A percentile compares a stretch with the other conserved stretches of the same genome.
Conservation (phyloP, 2,113 vertebrate genomes). For the Petroica traversi region DNA sequence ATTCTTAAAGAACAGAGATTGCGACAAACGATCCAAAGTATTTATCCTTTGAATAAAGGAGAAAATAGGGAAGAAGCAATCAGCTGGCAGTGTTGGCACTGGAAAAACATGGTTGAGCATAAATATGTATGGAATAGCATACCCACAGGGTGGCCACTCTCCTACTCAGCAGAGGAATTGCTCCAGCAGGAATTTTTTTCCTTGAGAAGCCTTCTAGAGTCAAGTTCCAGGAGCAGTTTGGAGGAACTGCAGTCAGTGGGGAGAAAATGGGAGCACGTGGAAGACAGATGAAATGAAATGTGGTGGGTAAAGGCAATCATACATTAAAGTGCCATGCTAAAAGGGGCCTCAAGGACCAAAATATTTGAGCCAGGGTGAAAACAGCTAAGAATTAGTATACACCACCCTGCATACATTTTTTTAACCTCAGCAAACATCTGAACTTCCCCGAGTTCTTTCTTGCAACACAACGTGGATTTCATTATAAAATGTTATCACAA, state of each 20-base stretch:
- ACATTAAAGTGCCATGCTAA: not conserved
- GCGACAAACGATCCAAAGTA: not conserved
- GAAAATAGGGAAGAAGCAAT: not conserved
- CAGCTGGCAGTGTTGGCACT: not conserved
- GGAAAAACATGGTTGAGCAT: not conserved
- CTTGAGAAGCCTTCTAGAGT: not conserved
- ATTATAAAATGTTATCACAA: not conserved
- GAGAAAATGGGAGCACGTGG: not conserved
- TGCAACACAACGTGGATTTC: not conserved
- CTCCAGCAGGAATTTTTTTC: not conserved
- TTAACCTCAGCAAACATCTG: not conserved
- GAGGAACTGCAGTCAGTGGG: fast-evolving
- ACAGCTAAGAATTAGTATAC: not conserved
- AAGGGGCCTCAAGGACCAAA: not conserved
- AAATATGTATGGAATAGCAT: not conserved
- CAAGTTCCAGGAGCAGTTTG: not conserved
- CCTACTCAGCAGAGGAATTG: not conserved
- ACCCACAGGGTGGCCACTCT: fast-evolving
- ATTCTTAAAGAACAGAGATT: not conserved
- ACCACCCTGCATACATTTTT: fast-evolving
- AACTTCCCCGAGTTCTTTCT: not conserved
- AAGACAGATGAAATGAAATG: not conserved
- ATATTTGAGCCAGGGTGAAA: not conserved
- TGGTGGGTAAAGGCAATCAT: not conserved
- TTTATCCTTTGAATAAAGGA: not conserved